Base-by-base conservation (phyloP, 2,888 invertebrate genomes). In the Ctenicera cuprea region DNA sequence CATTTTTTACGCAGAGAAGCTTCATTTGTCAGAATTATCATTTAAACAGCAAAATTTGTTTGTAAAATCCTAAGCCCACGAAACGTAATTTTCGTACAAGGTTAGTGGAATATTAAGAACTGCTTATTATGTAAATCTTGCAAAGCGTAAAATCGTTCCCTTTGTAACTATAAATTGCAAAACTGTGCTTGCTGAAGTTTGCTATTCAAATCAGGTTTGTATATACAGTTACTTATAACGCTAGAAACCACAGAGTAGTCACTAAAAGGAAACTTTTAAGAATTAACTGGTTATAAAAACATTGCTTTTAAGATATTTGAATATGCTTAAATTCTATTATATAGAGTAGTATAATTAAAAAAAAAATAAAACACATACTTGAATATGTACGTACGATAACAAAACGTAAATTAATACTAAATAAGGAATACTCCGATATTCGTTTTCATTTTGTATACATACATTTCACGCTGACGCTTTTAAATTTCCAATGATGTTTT, bases 161-260 rank as follows among this genome's bases (percentile, higher is more conserved):
- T 62, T 62, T 62, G 62, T 62, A 62, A 62, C 62, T 62, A 62
- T 62, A 62, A 62, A 62, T 62, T 62, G 62, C 22, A 62, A 62
- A 62, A 62, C 45, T 62, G 62, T 14, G 62, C 62, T 62, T 62
- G 62, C 45, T 62, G 43, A 62, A 62, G 43, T 62, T 62, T 45
- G 62, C 43, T 62, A 62, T 62, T 62, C 62, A 62, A 62, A 62
- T 62, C 62, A 62, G 62, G 62, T 30, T 45, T 41, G 62, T 62
- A 62, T 62, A 62, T 45, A 62, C 62, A 62, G 45, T 62, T 62
- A 20, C 62, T 62, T 62, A 59, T 14, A 38, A 38, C 59, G 57
- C 14, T 20, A 16, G 9, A 26, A 22, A 59, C 16, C 59, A 38
- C 18, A 59, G 12, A 38, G 38, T 5, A 48, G 9, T 20, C 14